phyloP scores from a whole-genome alignment of 1,140 invertebrate species.

The Oryzaephilus surinamensis region DNA sequence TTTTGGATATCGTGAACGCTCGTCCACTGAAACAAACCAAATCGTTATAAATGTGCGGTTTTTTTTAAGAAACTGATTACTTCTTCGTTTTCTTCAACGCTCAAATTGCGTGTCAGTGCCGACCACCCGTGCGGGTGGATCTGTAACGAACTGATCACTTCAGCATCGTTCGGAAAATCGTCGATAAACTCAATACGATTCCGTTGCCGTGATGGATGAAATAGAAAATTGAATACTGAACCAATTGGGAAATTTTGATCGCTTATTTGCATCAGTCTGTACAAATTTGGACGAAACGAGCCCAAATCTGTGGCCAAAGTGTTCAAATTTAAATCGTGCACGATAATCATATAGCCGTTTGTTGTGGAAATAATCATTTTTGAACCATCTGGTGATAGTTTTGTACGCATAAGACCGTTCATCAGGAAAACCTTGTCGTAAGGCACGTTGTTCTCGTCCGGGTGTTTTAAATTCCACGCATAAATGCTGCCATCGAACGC shows the following conservation, averaged over 20 bases:
- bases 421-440: slow-evolving; percentile 72
- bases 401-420: slow-evolving; percentile 78
- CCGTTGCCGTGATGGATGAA: slow-evolving; percentile 55
- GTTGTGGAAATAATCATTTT: slow-evolving; percentile 88
- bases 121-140: slow-evolving; percentile 89
- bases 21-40: slow-evolving; percentile 58
- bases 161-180: slow-evolving; percentile 86
- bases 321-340: slow-evolving; percentile 77
- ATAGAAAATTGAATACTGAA: slow-evolving; percentile 69
- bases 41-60: not conserved
- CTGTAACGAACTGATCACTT: slow-evolving; percentile 81
- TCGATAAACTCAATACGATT: slow-evolving; percentile 84
- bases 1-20: slow-evolving; percentile 88
- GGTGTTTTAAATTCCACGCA: slow-evolving; percentile 89
- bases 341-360: slow-evolving; percentile 77
- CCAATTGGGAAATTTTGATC: slow-evolving; percentile 68
- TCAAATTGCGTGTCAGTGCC: slow-evolving; percentile 77
- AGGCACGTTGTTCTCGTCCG: slow-evolving; percentile 62
- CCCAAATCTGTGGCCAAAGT: slow-evolving; percentile 68
- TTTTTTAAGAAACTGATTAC: slow-evolving; percentile 38
- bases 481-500: slow-evolving; percentile 90
- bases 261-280: slow-evolving; percentile 78
- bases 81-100: slow-evolving; percentile 73
- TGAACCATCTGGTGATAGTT: slow-evolving; percentile 69
- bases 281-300: slow-evolving; percentile 85